Evolutionary conservation across 2,888 invertebrate genomes (phyloP).

Genomic region (Calameuta filiformis): DNA sequence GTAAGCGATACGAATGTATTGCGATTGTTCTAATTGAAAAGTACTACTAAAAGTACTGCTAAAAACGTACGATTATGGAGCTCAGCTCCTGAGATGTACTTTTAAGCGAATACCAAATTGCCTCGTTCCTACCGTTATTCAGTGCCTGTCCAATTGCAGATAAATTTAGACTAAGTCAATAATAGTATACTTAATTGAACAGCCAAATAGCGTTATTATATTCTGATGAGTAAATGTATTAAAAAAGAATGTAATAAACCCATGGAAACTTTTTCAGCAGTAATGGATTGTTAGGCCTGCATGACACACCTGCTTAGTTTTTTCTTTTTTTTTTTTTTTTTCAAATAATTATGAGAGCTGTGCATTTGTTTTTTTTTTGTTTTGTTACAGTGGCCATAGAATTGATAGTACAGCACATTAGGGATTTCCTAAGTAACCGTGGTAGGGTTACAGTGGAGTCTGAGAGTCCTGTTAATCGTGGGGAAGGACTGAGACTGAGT

Average conservation of each 20-base stretch:
- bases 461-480: conserved; percentile 52
- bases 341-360: conserved; percentile 23
- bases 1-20: background rate
- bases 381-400: conserved; percentile 92
- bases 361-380: conserved; percentile 38
- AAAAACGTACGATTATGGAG: background rate
- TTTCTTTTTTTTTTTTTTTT: background rate
- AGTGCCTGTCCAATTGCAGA: background rate
- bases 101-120: conserved; percentile 3
- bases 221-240: conserved; percentile 1
- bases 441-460: conserved; percentile 55
- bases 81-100: background rate
- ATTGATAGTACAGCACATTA: conserved; percentile 96
- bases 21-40: background rate
- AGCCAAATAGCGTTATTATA: conserved; percentile 1
- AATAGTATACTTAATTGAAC: conserved; percentile 13
- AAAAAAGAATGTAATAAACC: conserved; percentile 1
- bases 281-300: conserved; percentile 7
- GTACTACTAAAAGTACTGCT: background rate
- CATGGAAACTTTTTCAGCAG: conserved; percentile 5
- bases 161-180: conserved; percentile 7
- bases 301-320: conserved; percentile 9
- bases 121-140: conserved; percentile 2
- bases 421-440: conserved; percentile 83
- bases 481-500: conserved; percentile 49